These are phyloP conservation scores for Strix aluco DNA, from an alignment of 2,113 vertebrate genomes.

Conservation along the genomic window DNA sequence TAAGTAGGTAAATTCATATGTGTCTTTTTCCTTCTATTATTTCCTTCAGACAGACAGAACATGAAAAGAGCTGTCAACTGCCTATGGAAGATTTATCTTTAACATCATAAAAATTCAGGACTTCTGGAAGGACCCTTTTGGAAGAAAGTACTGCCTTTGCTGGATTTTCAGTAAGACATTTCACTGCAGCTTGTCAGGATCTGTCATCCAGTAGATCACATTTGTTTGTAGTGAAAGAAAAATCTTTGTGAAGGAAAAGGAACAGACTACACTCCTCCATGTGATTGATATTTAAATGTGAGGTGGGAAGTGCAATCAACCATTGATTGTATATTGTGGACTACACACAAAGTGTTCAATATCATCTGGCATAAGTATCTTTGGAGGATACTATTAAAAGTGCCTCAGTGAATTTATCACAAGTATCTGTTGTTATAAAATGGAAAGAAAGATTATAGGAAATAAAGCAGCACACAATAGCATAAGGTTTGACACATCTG, in stretches of 20 bases:
- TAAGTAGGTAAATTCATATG: neutral
- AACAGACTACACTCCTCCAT: neutral
- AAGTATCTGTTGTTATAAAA: neutral
- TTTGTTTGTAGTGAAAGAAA: neutral
- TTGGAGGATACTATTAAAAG: neutral
- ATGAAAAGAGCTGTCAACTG: neutral
- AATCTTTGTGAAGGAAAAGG: neutral
- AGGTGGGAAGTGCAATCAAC: neutral
- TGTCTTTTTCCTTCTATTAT: neutral
- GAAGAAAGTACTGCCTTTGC: neutral
- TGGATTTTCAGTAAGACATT: neutral
- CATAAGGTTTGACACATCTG: neutral
- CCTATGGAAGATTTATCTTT: neutral
- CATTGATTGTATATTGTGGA: neutral
- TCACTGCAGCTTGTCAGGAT: neutral
- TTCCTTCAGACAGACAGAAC: neutral
- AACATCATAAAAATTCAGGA: neutral
- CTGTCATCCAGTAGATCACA: neutral
- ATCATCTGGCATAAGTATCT: neutral
- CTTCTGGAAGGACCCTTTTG: neutral
- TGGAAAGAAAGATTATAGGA: fast-evolving
- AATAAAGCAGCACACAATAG: neutral
- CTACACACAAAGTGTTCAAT: neutral
- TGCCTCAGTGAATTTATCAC: neutral
- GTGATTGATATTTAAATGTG: neutral